Evolutionary conservation across 2,113 vertebrate genomes (phyloP).

Genomic region (Anoplopoma fimbria): DNA sequence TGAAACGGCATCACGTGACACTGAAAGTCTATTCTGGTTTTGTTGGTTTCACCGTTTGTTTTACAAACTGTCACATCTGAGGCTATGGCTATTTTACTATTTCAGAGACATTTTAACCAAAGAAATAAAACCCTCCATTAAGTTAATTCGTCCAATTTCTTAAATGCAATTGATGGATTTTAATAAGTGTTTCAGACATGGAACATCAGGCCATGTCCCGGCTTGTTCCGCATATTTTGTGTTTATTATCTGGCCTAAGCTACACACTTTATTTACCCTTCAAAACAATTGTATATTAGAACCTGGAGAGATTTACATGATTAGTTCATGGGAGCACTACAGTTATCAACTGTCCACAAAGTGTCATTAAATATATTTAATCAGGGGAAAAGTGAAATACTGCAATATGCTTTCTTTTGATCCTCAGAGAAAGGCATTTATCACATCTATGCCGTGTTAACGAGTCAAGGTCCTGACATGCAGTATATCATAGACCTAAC

Average conservation of each 20-base stretch:
- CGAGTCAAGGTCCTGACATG: not conserved
- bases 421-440: not conserved
- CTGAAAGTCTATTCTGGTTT: not conserved
- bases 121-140: not conserved
- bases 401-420: too few relatives aligned
- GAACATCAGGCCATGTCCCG: not conserved
- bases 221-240: not conserved
- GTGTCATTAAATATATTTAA: not conserved
- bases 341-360: not conserved
- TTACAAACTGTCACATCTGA: not conserved
- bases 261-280: not conserved
- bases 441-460: not conserved
- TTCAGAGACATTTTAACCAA: not conserved
- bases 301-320: not conserved
- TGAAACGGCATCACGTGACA: not conserved
- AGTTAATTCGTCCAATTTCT: not conserved
- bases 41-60: not conserved
- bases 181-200: not conserved
- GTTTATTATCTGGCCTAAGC: not conserved
- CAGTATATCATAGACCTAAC: not conserved
- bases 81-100: not conserved
- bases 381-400: not conserved
- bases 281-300: not conserved
- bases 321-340: not conserved
- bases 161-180: not conserved